Base-by-base conservation (phyloP, 2,888 invertebrate species). In the Rhimphoctona megacephalus region DNA sequence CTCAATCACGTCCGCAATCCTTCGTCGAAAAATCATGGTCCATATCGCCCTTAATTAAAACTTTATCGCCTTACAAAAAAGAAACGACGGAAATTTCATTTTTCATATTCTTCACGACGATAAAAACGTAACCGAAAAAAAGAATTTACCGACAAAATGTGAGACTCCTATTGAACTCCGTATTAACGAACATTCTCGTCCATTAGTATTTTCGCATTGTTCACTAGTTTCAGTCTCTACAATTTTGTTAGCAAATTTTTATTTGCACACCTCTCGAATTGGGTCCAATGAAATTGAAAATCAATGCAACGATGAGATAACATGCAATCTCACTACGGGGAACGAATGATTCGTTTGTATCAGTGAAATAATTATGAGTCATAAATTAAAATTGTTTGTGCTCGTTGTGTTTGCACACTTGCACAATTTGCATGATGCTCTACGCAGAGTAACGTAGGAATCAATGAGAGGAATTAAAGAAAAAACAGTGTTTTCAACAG, bases 201-300 rank as follows among this genome's bases (percentile, higher is more conserved):
- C 22, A 39, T 54, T 22, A 33, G 30, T 11, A 14, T 19, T 30
- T 33, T 64, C 33, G 46, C 43, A 46, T 54, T 57, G 25, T 72
- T 83, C 14, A 52, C 64, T 46, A 76, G 46, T 54, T 52, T 36
- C 46, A 25, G 49, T 67, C 36, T 67, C n/a, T 14, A n/a, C 39
- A 9, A 66, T 78, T 78, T 39, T 30, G 54, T 69, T 43, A 25
- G 25, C 54, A 6, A 9, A 19, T 22, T 67, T 46, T 49, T 30
- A 17, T n/a, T 25, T 3, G 36, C 30, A 19, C 8, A 25, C 19
- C 8, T 17, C 43, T 17, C 33, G 49, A 78, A 78, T 61, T 73
- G 73, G 72, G 73, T 81, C 72, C 64, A 77, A 72, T 73, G 81
- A 77, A 46, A 8, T 57, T 0, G n/a, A 30, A 39, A 66, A 49